Evolutionary conservation across 1,140 invertebrate genomes (phyloP).

Genomic region (Bradynema listronoti): DNA sequence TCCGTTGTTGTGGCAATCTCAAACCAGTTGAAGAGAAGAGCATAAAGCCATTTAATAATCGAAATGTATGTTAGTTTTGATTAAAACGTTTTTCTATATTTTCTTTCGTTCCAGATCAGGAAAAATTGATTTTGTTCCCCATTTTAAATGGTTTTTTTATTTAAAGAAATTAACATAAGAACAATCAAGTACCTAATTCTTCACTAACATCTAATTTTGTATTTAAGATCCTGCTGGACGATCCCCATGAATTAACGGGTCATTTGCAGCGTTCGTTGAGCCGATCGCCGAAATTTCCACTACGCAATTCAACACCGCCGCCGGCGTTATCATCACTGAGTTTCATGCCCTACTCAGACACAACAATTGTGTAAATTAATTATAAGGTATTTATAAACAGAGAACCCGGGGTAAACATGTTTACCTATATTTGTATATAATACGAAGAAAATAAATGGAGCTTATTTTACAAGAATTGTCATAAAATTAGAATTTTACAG

Average conservation of each 20-base stretch:
- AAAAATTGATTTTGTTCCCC: no score
- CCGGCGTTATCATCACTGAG: slow-evolving; percentile 21
- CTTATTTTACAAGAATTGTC: no score
- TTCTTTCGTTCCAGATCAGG: no score
- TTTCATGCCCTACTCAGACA: slow-evolving; percentile 35
- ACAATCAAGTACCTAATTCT: background rate
- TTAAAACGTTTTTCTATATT: no score
- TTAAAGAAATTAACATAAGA: slow-evolving; percentile 10
- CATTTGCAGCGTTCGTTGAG: slow-evolving; percentile 22
- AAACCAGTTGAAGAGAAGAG: slow-evolving; percentile 42
- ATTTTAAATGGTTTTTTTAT: no score
- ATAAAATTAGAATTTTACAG: no score
- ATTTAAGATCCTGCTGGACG: slow-evolving; percentile 3
- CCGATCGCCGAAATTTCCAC: slow-evolving; percentile 43
- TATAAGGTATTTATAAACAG: no score
- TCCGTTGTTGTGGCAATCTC: slow-evolving; percentile 58
- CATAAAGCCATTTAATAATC: slow-evolving; percentile 35
- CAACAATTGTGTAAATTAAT: slow-evolving; percentile 42
- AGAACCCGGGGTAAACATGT: no score
- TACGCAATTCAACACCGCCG: slow-evolving; percentile 37
- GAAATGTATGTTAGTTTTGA: no score
- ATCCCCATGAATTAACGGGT: slow-evolving; percentile 3
- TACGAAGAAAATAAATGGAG: no score
- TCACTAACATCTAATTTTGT: background rate
- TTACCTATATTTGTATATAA: no score